phyloP scores from a whole-genome alignment of 2,888 invertebrate species.

The Eupithecia dodoneata region DNA sequence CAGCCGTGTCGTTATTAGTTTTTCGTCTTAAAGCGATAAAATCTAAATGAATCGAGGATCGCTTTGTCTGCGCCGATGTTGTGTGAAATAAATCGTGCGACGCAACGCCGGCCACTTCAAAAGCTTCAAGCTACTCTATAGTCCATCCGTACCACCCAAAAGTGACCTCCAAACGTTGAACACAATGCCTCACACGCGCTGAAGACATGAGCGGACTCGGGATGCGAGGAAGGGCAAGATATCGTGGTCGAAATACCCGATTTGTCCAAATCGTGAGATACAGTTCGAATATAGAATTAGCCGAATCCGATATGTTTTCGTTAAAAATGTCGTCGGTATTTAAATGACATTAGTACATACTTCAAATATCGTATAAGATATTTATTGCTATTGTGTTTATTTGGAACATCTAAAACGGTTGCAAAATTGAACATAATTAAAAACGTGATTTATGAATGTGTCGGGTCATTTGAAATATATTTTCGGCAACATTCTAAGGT shows the following conservation, averaged over 20 bases:
- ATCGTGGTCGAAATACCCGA: conserved; percentile 52
- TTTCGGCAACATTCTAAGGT: conserved; percentile 41
- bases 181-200: conserved; percentile 43
- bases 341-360: conserved; percentile 70
- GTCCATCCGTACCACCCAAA: conserved; percentile 47
- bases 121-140: conserved; percentile 52
- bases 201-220: conserved; percentile 47
- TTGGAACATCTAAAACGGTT: conserved; percentile 56
- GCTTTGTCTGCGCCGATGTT: conserved; percentile 68
- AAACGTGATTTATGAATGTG: conserved; percentile 62
- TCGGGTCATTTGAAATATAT: conserved; percentile 44
- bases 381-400: conserved; percentile 73
- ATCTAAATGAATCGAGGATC: conserved; percentile 78
- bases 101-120: conserved; percentile 72
- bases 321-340: conserved; percentile 73
- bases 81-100: conserved; percentile 75
- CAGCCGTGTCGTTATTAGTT: conserved; percentile 64
- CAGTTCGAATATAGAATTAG: conserved; percentile 67
- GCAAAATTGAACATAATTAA: conserved; percentile 60
- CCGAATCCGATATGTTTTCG: conserved; percentile 62
- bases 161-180: conserved; percentile 43
- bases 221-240: conserved; percentile 52
- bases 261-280: conserved; percentile 65
- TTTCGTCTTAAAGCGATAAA: conserved; percentile 78
- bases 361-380: conserved; percentile 71